A percentile compares a stretch with the other conserved stretches of the same genome.
These are phyloP conservation scores for zebrafish (Danio rerio) DNA, from an alignment of 2,113 vertebrate species.

Conservation along the genomic window DNA sequence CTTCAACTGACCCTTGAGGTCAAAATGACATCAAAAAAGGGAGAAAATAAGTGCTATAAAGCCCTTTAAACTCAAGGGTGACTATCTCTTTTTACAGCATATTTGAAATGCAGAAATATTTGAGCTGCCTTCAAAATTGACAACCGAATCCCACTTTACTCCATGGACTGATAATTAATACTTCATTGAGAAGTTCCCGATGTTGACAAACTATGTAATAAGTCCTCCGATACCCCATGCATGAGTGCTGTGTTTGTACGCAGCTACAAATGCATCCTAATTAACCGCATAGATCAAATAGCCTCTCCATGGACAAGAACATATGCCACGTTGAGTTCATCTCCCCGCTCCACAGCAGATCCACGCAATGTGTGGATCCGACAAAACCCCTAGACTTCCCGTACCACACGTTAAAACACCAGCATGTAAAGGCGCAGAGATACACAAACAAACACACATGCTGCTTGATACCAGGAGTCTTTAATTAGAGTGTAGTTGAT, in stretches of 20 bases:
- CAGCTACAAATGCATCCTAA: conserved; percentile 19
- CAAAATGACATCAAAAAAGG: too few species aligned
- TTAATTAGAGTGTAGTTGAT: conserved; percentile 39
- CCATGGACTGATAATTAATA: neutral
- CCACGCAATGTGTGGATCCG: neutral
- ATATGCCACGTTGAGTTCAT: conserved; percentile 1
- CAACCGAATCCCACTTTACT: neutral
- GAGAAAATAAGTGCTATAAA: too few species aligned
- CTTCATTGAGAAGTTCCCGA: neutral
- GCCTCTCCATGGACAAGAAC: conserved; percentile 10
- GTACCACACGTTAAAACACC: neutral
- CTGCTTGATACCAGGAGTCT: neutral
- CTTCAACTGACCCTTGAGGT: too few species aligned
- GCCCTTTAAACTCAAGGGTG: neutral
- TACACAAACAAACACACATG: conserved; percentile 16
- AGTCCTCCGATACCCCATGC: neutral
- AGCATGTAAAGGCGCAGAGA: neutral
- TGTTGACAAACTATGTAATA: neutral
- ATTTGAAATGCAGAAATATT: too few species aligned
- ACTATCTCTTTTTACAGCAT: too few species aligned
- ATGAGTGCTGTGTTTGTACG: neutral
- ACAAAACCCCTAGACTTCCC: neutral
- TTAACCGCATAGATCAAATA: conserved; percentile 27
- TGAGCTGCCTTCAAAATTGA: too few species aligned
- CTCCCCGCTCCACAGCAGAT: neutral